Evolutionary conservation across 2,113 vertebrate genomes (phyloP), one percentile per base, ranked within the genome.

Genomic region (Catagonus wagneri): DNA sequence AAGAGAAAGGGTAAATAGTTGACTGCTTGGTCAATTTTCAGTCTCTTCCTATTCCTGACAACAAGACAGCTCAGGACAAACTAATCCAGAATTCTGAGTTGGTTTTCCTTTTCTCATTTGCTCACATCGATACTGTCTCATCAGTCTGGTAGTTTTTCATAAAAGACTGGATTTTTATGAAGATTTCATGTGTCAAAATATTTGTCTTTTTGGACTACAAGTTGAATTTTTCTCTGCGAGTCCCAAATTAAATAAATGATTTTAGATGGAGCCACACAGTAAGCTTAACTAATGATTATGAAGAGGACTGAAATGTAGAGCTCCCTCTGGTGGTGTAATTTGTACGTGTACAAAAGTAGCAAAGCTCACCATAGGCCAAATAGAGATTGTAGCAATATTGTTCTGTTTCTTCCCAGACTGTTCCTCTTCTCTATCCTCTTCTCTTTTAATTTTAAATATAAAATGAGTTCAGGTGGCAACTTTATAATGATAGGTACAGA

Each of bases 311-410:
- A 96, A 94, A 97, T 95, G 5, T 80, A 96, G 66, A 80, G 94
- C 98, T 95, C 98, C 98, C 98, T 98, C 98, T 98, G 22, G 97
- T 98, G 98, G 98, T 79, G 19, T 72, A 52, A 56, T 27, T 68
- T 63, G 74, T 76, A 86, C 52, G 7, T 17, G 17, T n/a, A 34
- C 63, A 93, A 66, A 83, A 22, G 23, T 2, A 65, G 32, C 22
- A 56, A 36, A 2, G 0, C 44, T 1, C 20, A 6, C 29, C 3
- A 29, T n/a, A 36, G 3, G 0, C 74, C 10, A 15, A 65, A 10
- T 13, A 16, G 7, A 71, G 54, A 14, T 54, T 7, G 5, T 6
- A 68, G 58, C 81, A 68, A 78, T 16, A 25, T 32, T 56, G 27
- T 71, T 65, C 8, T 54, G 12, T 9, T 58, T 65, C 22, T 54